These are phyloP conservation scores for Channa maculata DNA, from an alignment of 2,113 vertebrate genomes.

Conservation along the genomic window DNA sequence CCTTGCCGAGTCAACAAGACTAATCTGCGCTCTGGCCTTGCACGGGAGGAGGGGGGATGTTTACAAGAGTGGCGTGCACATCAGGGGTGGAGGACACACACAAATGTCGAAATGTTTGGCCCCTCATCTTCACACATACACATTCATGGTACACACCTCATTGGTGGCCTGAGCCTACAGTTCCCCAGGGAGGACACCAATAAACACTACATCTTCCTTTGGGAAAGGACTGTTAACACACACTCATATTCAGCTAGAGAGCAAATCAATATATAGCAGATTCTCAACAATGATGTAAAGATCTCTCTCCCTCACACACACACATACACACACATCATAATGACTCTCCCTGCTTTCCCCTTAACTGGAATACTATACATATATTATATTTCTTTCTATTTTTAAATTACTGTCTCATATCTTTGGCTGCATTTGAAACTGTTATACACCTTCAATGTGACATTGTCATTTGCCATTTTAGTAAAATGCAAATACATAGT, in stretches of 20 bases:
- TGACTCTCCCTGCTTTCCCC: slow-evolving; percentile 28
- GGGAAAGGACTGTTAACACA: slow-evolving; percentile 53
- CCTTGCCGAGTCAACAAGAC: slow-evolving; percentile 85
- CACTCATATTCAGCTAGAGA: slow-evolving; percentile 50
- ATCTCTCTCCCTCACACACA: slow-evolving; percentile 1
- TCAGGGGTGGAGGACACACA: slow-evolving; percentile 56
- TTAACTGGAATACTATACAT: slow-evolving; percentile 21
- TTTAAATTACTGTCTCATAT: not conserved
- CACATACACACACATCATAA: slow-evolving; percentile 22
- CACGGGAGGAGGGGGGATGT: slow-evolving; percentile 55
- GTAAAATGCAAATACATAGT: no score
- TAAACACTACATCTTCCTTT: slow-evolving; percentile 72
- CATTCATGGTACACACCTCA: slow-evolving; percentile 31
- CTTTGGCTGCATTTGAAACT: slow-evolving; percentile 11
- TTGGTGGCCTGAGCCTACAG: slow-evolving; percentile 48
- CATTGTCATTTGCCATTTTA: not conserved
- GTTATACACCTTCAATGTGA: not conserved
- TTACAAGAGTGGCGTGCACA: slow-evolving; percentile 75
- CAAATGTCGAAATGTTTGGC: slow-evolving; percentile 45
- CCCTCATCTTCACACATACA: slow-evolving; percentile 26
- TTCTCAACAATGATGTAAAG: slow-evolving; percentile 34
- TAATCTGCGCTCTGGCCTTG: slow-evolving; percentile 81
- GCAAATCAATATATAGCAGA: slow-evolving; percentile 64
- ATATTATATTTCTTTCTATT: slow-evolving; percentile 15
- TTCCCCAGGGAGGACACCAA: slow-evolving; percentile 59